Conservation (phyloP, 2,113 vertebrate genomes). For the Puffinus mauretanicus region DNA sequence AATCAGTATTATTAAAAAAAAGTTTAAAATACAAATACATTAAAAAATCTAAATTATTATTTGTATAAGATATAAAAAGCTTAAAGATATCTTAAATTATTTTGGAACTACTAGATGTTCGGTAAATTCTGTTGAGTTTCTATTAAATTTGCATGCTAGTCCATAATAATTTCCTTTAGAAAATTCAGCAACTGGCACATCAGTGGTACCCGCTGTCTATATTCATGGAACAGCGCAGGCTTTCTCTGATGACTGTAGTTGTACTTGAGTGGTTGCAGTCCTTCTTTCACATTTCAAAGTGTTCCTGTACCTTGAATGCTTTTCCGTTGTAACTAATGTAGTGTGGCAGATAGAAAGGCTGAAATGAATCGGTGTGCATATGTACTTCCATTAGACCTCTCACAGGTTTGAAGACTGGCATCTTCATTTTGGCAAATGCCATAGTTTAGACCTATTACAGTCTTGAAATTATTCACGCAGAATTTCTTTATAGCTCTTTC, state of each 20-base stretch:
- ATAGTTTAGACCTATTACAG: not conserved
- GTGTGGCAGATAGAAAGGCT: not conserved
- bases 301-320: not conserved
- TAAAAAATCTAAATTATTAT: not conserved
- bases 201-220: not conserved
- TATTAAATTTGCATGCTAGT: not conserved
- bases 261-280: not conserved
- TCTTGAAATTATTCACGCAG: not conserved
- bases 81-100: not conserved
- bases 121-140: not conserved
- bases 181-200: not conserved
- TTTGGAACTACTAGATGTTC: not conserved
- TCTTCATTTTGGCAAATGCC: not conserved
- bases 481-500: not conserved
- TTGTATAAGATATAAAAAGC: not conserved
- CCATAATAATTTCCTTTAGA: not conserved
- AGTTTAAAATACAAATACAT: not conserved
- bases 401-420: not conserved
- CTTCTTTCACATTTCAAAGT: not conserved
- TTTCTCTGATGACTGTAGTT: not conserved
- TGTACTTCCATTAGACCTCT: not conserved
- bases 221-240: not conserved
- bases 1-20: not conserved
- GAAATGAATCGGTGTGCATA: rapidly evolving
- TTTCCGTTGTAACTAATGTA: not conserved